Evolutionary conservation across 2,113 vertebrate species (phyloP).

Genomic region (Catagonus wagneri): DNA sequence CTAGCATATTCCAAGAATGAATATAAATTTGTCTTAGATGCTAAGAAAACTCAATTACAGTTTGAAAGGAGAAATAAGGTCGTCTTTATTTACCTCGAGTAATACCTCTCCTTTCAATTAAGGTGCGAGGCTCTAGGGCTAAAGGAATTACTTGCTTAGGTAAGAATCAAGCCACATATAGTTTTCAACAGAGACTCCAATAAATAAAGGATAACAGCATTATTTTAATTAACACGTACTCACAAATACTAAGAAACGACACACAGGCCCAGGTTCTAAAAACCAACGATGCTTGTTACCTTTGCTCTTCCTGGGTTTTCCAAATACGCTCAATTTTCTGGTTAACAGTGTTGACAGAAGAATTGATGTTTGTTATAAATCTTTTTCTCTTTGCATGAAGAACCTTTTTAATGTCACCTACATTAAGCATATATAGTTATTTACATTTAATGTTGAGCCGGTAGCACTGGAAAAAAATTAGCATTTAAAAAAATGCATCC

Average conservation of each 20-base stretch:
- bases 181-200: neutral
- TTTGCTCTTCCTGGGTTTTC: slow-evolving; percentile 90
- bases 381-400: slow-evolving; percentile 91
- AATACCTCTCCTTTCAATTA: neutral
- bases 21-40: neutral
- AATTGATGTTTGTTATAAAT: slow-evolving; percentile 90
- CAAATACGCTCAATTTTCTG: slow-evolving; percentile 92
- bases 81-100: neutral
- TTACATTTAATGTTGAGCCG: neutral
- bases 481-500: neutral
- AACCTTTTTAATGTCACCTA: slow-evolving; percentile 92
- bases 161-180: neutral
- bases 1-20: neutral
- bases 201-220: neutral
- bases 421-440: slow-evolving; percentile 8
- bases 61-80: neutral
- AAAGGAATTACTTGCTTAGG: neutral
- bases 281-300: slow-evolving; percentile 81
- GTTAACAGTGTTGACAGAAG: slow-evolving; percentile 91
- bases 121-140: neutral
- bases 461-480: neutral
- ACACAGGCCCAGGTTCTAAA: neutral
- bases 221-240: neutral
- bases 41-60: neutral
- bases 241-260: neutral